Conservation (phyloP, 2,113 vertebrate genomes). For the Anhinga anhinga region DNA sequence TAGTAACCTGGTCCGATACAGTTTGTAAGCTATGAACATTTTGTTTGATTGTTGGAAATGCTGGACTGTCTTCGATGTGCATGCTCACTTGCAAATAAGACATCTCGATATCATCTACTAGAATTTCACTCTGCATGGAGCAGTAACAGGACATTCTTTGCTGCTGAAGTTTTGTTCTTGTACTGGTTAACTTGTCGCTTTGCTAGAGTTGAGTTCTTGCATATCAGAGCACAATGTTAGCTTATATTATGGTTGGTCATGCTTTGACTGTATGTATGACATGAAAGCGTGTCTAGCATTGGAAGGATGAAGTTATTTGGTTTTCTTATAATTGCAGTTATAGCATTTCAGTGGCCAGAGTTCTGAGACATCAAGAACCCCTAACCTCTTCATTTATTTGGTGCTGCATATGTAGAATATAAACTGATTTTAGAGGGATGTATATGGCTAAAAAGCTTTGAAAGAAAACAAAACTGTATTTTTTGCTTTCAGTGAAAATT, state of each 20-base stretch:
- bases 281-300: neutral
- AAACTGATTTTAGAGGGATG: neutral
- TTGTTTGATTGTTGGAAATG: neutral
- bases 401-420: neutral
- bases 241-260: neutral
- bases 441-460: neutral
- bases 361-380: neutral
- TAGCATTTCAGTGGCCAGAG: neutral
- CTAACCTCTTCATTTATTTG: neutral
- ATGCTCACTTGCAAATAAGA: neutral
- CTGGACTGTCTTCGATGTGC: neutral
- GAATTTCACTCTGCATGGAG: neutral
- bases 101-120: neutral
- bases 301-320: neutral
- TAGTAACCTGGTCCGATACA: neutral
- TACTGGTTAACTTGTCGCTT: neutral
- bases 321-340: no score
- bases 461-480: neutral
- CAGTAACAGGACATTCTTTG: neutral
- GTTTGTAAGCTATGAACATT: neutral
- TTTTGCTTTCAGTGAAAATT: neutral
- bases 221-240: neutral
- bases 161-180: neutral
- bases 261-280: neutral
- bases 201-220: neutral